phyloP scores from a whole-genome alignment of 1,140 invertebrate species.

The Panulirus ornatus region DNA sequence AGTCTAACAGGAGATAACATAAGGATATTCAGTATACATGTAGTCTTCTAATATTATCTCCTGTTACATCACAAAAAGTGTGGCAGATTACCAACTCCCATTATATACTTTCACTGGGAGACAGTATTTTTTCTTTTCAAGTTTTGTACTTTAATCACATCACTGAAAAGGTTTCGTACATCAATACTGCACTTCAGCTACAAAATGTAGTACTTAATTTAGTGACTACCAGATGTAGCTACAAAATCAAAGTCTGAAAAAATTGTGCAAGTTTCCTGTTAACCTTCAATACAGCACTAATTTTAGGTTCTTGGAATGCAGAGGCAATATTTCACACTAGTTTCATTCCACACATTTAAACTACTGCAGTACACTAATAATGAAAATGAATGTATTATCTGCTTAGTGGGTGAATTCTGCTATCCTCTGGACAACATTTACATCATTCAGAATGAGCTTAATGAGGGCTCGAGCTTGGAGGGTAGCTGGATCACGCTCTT shows the following conservation, averaged over 20 bases:
- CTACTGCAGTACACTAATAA: background rate
- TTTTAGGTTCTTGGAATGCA: background rate
- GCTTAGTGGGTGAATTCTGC: constrained; percentile 62
- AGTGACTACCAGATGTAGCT: background rate
- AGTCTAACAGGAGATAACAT: background rate
- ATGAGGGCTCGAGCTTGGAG: constrained; percentile 63
- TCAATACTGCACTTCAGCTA: background rate
- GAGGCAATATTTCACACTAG: background rate
- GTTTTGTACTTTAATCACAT: background rate
- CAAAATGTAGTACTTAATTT: background rate
- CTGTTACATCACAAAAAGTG: background rate
- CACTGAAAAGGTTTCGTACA: no score
- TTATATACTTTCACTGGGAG: no score
- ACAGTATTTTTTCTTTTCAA: background rate
- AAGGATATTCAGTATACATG: background rate
- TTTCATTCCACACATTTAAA: background rate
- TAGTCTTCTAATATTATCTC: background rate
- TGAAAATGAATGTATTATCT: background rate
- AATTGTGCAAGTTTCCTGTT: background rate
- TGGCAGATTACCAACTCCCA: no score
- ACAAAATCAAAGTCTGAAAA: background rate
- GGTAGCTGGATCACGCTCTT: constrained; percentile 61
- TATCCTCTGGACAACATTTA: constrained; percentile 61
- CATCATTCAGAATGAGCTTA: constrained; percentile 63
- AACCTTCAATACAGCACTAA: background rate